Evolutionary conservation across 2,113 vertebrate species (phyloP).

Genomic region (Planiliza haematocheilus): DNA sequence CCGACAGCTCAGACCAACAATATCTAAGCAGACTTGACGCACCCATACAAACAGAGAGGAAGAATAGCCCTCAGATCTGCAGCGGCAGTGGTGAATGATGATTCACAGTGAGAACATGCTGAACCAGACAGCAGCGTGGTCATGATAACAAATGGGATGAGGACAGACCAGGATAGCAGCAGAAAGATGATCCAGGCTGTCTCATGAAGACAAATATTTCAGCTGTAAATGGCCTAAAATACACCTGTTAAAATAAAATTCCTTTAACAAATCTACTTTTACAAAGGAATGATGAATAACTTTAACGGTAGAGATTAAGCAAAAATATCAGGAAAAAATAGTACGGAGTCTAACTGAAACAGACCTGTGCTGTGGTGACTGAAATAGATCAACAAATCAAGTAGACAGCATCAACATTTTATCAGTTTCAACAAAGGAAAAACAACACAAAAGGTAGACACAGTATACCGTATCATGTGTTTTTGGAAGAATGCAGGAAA

Average conservation of each 20-base stretch:
- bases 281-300: neutral
- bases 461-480: neutral
- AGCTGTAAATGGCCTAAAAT: neutral
- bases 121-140: slow-evolving; percentile 11
- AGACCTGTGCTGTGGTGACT: too few relatives aligned
- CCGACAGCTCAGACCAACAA: neutral
- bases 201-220: slow-evolving; percentile 1
- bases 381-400: neutral
- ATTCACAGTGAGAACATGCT: slow-evolving; percentile 22
- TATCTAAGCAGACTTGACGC: slow-evolving; percentile 15
- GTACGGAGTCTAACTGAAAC: too few relatives aligned
- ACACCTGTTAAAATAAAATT: neutral
- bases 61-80: slow-evolving; percentile 6
- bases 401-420: neutral
- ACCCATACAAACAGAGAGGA: neutral
- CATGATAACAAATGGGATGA: slow-evolving; percentile 39
- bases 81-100: slow-evolving; percentile 40
- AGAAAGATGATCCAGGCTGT: neutral
- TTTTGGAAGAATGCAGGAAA: neutral
- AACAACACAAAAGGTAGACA: neutral
- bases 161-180: neutral
- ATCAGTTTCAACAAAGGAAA: neutral
- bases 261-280: neutral
- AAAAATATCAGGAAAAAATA: neutral
- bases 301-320: neutral